phyloP scores from a whole-genome alignment of 2,888 invertebrate genomes.

The Melikaiella ostensackeni region DNA sequence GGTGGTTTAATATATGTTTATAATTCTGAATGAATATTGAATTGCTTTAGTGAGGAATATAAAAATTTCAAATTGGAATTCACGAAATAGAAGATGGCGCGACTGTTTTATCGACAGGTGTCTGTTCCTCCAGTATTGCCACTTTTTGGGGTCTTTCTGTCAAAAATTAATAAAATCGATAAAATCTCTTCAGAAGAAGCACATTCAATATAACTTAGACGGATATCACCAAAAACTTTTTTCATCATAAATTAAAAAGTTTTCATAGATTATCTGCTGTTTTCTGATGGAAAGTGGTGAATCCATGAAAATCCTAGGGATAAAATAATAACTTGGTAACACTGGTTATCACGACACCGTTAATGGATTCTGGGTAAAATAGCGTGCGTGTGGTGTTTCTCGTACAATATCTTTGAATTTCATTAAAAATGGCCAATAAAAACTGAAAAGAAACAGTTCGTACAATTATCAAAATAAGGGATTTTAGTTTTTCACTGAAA shows the following conservation, averaged over 20 bases:
- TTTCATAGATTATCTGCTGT: neutral
- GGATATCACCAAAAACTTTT: neutral
- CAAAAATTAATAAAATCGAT: neutral
- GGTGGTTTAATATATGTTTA: neutral
- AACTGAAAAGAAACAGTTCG: neutral
- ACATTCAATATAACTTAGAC: neutral
- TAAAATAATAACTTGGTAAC: constrained; percentile 5
- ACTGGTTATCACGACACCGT: constrained; percentile 5
- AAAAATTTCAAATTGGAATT: neutral
- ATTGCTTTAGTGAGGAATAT: too few relatives aligned
- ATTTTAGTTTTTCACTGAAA: neutral
- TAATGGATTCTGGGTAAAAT: constrained; percentile 67
- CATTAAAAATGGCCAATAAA: constrained; percentile 9
- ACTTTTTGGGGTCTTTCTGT: neutral
- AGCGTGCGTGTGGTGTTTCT: constrained; percentile 58
- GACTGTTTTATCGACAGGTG: neutral
- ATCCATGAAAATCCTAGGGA: neutral
- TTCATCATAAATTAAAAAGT: neutral
- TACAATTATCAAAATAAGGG: neutral
- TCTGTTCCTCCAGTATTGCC: neutral
- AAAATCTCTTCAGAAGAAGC: neutral
- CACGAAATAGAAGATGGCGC: neutral
- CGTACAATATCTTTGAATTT: constrained; percentile 2
- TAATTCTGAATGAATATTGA: neutral
- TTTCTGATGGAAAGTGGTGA: neutral